Conservation (phyloP, 2,888 invertebrate genomes). For the Lobophora halterata region DNA sequence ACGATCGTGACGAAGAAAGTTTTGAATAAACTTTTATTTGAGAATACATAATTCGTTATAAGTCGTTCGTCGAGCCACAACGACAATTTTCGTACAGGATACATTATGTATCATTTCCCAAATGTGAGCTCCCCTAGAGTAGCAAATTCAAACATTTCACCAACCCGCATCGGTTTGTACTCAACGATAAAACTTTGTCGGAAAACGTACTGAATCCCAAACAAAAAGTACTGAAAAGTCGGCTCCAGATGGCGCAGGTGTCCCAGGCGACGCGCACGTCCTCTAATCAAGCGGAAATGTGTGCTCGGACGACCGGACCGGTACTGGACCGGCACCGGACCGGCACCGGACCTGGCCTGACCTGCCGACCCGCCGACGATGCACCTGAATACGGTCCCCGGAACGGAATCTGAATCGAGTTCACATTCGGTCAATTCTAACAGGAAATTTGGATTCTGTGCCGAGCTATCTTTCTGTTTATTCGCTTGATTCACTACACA, state of each 20-base stretch:
- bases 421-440: slow-evolving; percentile 50
- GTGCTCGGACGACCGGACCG: slow-evolving; percentile 59
- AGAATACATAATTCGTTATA: too few relatives aligned
- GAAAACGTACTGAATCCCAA: slow-evolving; percentile 56
- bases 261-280: slow-evolving; percentile 57
- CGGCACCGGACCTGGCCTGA: slow-evolving; percentile 35
- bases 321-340: too few relatives aligned
- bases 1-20: too few relatives aligned
- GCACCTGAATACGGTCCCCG: slow-evolving; percentile 47
- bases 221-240: slow-evolving; percentile 69
- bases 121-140: slow-evolving; percentile 29
- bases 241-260: slow-evolving; percentile 66
- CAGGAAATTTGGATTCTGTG: slow-evolving; percentile 52
- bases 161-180: slow-evolving; percentile 58
- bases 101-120: slow-evolving; percentile 15
- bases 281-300: slow-evolving; percentile 78
- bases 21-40: too few relatives aligned
- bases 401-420: slow-evolving; percentile 53
- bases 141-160: slow-evolving; percentile 52
- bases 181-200: slow-evolving; percentile 64
- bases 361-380: slow-evolving; percentile 42
- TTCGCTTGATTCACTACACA: slow-evolving; percentile 38
- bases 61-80: too few relatives aligned
- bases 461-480: slow-evolving; percentile 46
- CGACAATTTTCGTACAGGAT: slow-evolving; percentile 3